phyloP scores from a whole-genome alignment of 2,797 vertebrate species.

The Danio choprae region DNA sequence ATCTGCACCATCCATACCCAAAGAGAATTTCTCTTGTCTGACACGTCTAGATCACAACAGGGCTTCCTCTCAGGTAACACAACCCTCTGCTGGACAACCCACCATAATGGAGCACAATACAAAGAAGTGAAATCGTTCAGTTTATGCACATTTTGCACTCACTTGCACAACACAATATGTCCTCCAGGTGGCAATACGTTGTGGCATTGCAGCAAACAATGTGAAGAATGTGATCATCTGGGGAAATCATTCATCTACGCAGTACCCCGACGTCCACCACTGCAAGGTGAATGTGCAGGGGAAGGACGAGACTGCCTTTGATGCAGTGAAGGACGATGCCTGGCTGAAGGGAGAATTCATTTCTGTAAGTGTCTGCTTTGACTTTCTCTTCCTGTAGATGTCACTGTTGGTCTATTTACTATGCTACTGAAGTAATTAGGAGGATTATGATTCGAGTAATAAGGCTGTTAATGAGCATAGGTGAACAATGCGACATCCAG shows the following conservation, averaged over 20 bases:
- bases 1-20: slow-evolving; percentile 88
- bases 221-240: slow-evolving; percentile 91
- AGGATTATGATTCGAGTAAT: neutral
- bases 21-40: slow-evolving; percentile 90
- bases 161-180: slow-evolving; percentile 5
- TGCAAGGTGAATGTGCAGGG: slow-evolving; percentile 82
- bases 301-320: slow-evolving; percentile 81
- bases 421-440: neutral
- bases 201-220: slow-evolving; percentile 78
- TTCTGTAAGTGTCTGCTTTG: slow-evolving; percentile 72
- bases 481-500: neutral
- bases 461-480: neutral
- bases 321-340: slow-evolving; percentile 85
- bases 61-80: slow-evolving; percentile 84
- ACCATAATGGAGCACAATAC: neutral
- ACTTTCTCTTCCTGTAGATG: slow-evolving; percentile 30
- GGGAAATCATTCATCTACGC: slow-evolving; percentile 91
- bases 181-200: slow-evolving; percentile 81
- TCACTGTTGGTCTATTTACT: slow-evolving; percentile 36
- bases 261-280: slow-evolving; percentile 88
- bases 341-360: slow-evolving; percentile 90
- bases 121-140: neutral
- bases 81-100: neutral
- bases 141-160: neutral
- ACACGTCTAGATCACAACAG: slow-evolving; percentile 90